Base-by-base conservation (phyloP, 2,797 vertebrate species). In the Chiroxiphia lanceolata region DNA sequence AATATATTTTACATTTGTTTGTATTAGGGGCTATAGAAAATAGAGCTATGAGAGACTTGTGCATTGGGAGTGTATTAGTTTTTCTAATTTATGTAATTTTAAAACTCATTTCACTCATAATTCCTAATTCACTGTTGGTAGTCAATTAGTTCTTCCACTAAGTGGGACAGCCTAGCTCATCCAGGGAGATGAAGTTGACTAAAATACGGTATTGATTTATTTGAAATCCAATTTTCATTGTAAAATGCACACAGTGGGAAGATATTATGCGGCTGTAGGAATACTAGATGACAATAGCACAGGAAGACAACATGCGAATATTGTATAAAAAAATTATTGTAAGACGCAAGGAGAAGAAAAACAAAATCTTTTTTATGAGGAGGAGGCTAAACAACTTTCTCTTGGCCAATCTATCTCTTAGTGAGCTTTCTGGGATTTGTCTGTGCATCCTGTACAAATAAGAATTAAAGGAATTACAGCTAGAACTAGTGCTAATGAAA, bases 51-150 rank as follows among this genome's bases (percentile, higher is more conserved):
- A 89, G 20, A 85, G 21, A 44, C 38, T 89, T 72, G 40, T 93
- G 64, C 27, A n/a, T 60, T 89, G 68, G 57, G 57, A 83, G 6
- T 84, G 48, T 53, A 57, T 70, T 67, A n/a, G 23, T 75, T 93
- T 83, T 91, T 51, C 15, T 78, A 86, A 92, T 93, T 91, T 36
- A 57, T 65, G 79, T 78, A 71, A 75, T 86, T 87, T 91, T 81
- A 65, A 89, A 95, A 85, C 57, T 47, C 34, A 83, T 95, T 93
- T 96, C 6, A 44, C 17, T 87, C 40, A 38, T 77, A 85, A 71
- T 91, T 91, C 11, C 20, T 93, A 87, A 87, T 68, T 20, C 38
- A 64, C 25, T 83, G 34, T 89, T 87, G 92, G 34, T 34, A 61
- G 53, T 89, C 53, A 80, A 29, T 90, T 92, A 85, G 38, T 7